Evolutionary conservation across 2,888 invertebrate species (phyloP).

Genomic region (Ennomos erosarius): DNA sequence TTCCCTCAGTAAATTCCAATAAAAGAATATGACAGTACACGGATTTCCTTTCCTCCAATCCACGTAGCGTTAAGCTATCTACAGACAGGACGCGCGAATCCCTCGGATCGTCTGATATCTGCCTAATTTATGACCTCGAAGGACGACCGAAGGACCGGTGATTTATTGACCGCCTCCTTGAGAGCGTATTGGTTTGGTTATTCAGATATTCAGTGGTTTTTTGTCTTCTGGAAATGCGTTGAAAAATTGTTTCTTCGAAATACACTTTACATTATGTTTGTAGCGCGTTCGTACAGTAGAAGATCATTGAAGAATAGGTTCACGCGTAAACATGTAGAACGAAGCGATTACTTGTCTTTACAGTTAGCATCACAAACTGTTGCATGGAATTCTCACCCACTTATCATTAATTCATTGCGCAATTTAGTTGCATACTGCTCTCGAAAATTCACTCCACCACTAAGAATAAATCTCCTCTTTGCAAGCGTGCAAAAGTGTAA

Average conservation of each 20-base stretch:
- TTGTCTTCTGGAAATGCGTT: constrained; percentile 16
- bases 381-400: too few species aligned
- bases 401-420: too few species aligned
- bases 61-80: constrained; percentile 24
- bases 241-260: constrained; percentile 3
- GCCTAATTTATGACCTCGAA: constrained; percentile 38
- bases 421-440: too few species aligned
- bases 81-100: constrained; percentile 9
- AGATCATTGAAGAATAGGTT: too few species aligned
- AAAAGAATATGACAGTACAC: constrained; percentile 14
- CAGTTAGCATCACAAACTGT: too few species aligned
- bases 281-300: background rate
- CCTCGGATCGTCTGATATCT: constrained; percentile 34
- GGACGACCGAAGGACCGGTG: constrained; percentile 22
- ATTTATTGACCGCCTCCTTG: constrained; percentile 33
- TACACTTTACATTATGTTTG: background rate
- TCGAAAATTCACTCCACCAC: too few species aligned
- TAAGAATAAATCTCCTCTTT: constrained; percentile 3
- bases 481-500: background rate
- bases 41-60: constrained; percentile 6
- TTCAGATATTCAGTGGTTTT: constrained; percentile 21
- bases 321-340: too few species aligned
- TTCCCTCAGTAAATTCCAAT: constrained; percentile 2
- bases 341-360: too few species aligned
- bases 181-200: constrained; percentile 18